Base-by-base conservation (phyloP, 2,888 invertebrate genomes). In the Eugnorisma glareosa region DNA sequence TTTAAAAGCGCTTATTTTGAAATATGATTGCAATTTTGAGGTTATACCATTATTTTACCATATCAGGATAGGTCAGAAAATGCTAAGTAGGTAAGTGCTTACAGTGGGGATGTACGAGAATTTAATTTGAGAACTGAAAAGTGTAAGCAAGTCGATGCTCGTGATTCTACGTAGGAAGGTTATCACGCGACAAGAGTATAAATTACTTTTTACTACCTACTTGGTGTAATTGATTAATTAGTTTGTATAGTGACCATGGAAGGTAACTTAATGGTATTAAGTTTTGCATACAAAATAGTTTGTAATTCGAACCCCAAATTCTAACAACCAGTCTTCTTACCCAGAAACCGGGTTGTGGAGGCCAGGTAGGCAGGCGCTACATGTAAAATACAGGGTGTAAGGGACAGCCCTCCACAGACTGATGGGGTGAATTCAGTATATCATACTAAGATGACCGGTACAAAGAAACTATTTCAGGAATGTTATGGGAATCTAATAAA, bases 221-320 rank as follows among this genome's bases (percentile, higher is more conserved):
- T 57, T 67, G 21, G 24, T 35, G 21, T 48, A 67, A 67, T 10
- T 40, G 69, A 84, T 73, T 72, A 71, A 31, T 79, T 75, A 73
- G 37, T 48, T 71, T 45, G 15, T 15, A 54, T n/a, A 35, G 31
- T 73, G 51, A 72, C 71, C 64, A 11, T 72, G 59, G 10, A 54
- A 67, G 48, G 61, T 35, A 37, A 71, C 24, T 11, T 51, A 71
- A 57, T 48, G 37, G n/a, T 72, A 70, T 71, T 64, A 63, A 40
- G 59, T 68, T 45, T 68, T 59, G 40, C 11, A 28, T 40, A 61
- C 21, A 31, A 31, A 59, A 6, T 37, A 61, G 21, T 35, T n/a
- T n/a, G 0, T 8, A 7, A 15, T 15, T 40, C 6, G n/a, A 37
- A 37, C 13, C 63, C 24, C 6, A 63, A 21, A 37, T 21, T 35